These are phyloP conservation scores for Hirtodrosophila histrioides DNA, from an alignment of 2,888 invertebrate genomes.

Conservation along the genomic window DNA sequence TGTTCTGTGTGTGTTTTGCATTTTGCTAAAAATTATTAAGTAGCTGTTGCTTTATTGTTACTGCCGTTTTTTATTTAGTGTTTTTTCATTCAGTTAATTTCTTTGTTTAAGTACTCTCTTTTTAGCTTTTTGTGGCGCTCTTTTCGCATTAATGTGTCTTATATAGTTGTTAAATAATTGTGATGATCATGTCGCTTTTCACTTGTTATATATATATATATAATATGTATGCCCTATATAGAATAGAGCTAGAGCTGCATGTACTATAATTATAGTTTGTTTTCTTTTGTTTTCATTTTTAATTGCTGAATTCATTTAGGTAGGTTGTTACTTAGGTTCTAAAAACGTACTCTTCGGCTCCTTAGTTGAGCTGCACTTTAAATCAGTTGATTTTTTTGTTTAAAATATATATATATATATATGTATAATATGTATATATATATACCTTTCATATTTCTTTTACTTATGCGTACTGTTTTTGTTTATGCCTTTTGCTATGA, in stretches of 20 bases:
- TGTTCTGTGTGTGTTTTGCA: slow-evolving; percentile 51
- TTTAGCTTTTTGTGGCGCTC: slow-evolving; percentile 51
- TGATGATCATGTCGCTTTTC: slow-evolving; percentile 51
- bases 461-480: slow-evolving; percentile 48
- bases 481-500: slow-evolving; percentile 70
- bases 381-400: slow-evolving; percentile 68
- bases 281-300: slow-evolving; percentile 23
- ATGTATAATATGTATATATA: slow-evolving; percentile 53
- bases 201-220: slow-evolving; percentile 17
- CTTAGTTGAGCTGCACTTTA: slow-evolving; percentile 63
- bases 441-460: slow-evolving; percentile 25
- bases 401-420: slow-evolving; percentile 63
- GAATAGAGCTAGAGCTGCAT: slow-evolving; percentile 44
- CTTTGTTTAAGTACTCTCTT: slow-evolving; percentile 45
- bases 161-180: slow-evolving; percentile 53
- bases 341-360: slow-evolving; percentile 58
- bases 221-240: slow-evolving; percentile 20
- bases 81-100: slow-evolving; percentile 11
- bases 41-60: slow-evolving; percentile 78
- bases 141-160: slow-evolving; percentile 33
- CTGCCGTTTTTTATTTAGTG: slow-evolving; percentile 27
- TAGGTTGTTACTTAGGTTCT: slow-evolving; percentile 78
- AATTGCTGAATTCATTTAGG: slow-evolving; percentile 60
- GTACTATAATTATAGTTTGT: slow-evolving; percentile 27
- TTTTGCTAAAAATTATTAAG: slow-evolving; percentile 78